phyloP scores from a whole-genome alignment of 2,888 invertebrate genomes.

The Troilus luridus region DNA sequence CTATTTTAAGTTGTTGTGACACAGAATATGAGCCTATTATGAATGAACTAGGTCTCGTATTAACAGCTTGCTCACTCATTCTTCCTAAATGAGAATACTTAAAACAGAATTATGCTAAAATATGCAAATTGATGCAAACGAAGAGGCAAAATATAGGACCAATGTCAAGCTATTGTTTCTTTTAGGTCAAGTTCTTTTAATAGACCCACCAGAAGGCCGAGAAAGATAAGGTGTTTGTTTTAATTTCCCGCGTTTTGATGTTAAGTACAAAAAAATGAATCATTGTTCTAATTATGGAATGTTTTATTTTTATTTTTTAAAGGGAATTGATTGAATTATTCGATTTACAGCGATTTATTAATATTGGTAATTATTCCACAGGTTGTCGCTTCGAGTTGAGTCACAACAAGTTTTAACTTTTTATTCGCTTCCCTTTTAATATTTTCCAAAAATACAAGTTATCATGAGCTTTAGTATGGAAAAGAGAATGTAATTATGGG shows the following conservation, averaged over 20 bases:
- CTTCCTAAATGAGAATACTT: neutral
- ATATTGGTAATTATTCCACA: too few relatives aligned
- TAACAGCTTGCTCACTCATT: neutral
- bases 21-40: neutral
- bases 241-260: neutral
- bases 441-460: too few relatives aligned
- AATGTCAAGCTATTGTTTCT: conserved; percentile 44
- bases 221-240: neutral
- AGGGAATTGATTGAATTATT: too few relatives aligned
- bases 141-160: conserved; percentile 19
- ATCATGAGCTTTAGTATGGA: too few relatives aligned
- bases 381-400: too few relatives aligned
- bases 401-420: too few relatives aligned
- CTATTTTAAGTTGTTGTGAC: neutral
- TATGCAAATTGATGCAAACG: neutral
- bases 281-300: too few relatives aligned
- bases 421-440: too few relatives aligned
- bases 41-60: neutral
- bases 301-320: too few relatives aligned
- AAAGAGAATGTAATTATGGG: too few relatives aligned
- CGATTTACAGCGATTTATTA: too few relatives aligned
- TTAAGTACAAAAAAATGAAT: neutral
- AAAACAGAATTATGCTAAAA: neutral
- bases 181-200: conserved; percentile 39
- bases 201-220: neutral